These are phyloP conservation scores for Lerema accius DNA, from an alignment of 1,140 invertebrate species.

Conservation along the genomic window DNA sequence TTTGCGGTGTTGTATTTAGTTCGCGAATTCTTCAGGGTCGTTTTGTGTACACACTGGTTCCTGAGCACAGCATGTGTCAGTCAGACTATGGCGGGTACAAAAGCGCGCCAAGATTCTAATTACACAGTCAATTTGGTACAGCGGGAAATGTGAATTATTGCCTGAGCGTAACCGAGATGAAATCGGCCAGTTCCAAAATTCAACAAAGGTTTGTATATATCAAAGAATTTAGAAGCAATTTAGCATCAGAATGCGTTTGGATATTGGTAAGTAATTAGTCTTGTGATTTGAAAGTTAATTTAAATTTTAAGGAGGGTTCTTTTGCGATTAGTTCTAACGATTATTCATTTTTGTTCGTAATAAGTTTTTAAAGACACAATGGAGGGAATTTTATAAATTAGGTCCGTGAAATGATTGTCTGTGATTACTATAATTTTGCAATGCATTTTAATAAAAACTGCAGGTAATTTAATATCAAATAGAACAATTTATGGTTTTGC, in stretches of 20 bases:
- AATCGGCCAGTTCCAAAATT: conserved; percentile 66
- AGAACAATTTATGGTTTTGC: no score
- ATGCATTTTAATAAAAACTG: conserved; percentile 2
- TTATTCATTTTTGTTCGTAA: conserved; percentile 13
- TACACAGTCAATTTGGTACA: conserved; percentile 80
- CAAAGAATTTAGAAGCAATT: conserved; percentile 54
- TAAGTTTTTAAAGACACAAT: conserved; percentile 21
- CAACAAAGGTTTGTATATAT: conserved; percentile 60
- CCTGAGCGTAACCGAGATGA: conserved; percentile 70
- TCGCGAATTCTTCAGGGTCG: conserved; percentile 74
- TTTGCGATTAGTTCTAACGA: conserved; percentile 31
- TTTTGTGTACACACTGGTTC: conserved; percentile 78
- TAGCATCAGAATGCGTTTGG: conserved; percentile 65
- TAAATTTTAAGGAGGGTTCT: conserved; percentile 40
- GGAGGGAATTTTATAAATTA: conserved; percentile 12
- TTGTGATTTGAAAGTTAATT: conserved; percentile 57
- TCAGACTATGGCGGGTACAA: conserved; percentile 56
- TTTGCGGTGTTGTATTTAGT: conserved; percentile 80
- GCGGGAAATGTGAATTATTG: conserved; percentile 76
- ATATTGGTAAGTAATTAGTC: conserved; percentile 64
- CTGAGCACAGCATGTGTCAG: conserved; percentile 73
- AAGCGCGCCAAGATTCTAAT: conserved; percentile 73
- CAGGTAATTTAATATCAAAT: no score
- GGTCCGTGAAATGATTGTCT: background rate
- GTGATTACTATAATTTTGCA: background rate